Percentiles rank a stretch among this genome's conserved stretches.
Conservation (phyloP, 2,113 vertebrate species). For the Camarhynchus parvulus region DNA sequence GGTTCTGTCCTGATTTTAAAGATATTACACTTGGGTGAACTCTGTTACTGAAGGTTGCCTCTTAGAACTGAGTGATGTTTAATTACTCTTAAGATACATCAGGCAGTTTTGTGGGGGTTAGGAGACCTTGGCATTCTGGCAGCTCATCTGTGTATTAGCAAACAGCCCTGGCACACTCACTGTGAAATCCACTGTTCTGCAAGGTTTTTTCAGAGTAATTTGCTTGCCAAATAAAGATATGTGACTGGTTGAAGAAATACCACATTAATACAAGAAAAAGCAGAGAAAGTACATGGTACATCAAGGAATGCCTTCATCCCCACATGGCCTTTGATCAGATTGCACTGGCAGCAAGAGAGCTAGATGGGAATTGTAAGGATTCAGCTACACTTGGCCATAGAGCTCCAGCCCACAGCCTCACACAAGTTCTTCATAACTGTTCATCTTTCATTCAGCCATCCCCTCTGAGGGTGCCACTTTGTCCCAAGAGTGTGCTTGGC, state of each 20-base stretch:
- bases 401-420: background rate
- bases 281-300: background rate
- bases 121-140: background rate
- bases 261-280: background rate
- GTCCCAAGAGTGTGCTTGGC: background rate
- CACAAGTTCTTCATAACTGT: background rate
- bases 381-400: background rate
- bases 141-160: background rate
- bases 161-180: background rate
- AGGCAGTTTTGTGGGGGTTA: background rate
- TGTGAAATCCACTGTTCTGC: background rate
- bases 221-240: background rate
- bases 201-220: background rate
- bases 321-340: background rate
- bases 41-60: background rate
- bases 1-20: background rate
- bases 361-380: background rate
- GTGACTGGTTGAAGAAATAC: background rate
- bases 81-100: background rate
- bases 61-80: background rate
- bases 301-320: background rate
- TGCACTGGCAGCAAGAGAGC: background rate
- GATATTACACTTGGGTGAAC: background rate
- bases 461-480: background rate
- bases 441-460: background rate